Evolutionary conservation across 2,888 invertebrate genomes (phyloP), one percentile per base, ranked within the genome.

Genomic region (Drepanosiphum platanoidis): DNA sequence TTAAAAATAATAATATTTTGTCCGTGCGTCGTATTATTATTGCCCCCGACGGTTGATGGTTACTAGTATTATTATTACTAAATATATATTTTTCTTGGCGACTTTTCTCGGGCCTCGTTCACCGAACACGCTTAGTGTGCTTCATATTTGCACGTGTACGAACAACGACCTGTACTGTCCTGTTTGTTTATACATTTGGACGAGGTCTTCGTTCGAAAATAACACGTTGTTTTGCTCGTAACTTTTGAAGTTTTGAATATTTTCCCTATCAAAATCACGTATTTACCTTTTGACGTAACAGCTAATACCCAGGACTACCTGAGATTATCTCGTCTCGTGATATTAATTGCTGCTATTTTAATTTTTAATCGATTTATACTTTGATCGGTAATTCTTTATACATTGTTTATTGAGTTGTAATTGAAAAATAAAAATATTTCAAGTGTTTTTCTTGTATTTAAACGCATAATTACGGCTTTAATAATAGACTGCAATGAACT

Each of bases 361-460:
- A 52, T 52, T 52, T 52, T 7, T 39, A 52, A 42, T 72, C 71
- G 30, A 9, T n/a, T 72, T 27, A 18, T 72, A 15, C 15, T 71
- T 15, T 7, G 36, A 71, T 71, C 36, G 42, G 27, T 42, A 42
- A 18, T n/a, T 71, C 52, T 52, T n/a, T n/a, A n/a, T 52, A 22
- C 52, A 52, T 22, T 15, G 52, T 52, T 52, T 18, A 22, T 52
- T 52, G 22, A 52, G 15, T 22, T 22, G 3, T 22, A 2, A 27
- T 71, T 71, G 27, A n/a, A 71, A 71, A 71, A 71, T 71, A 36
- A 71, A 71, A 22, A 15, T 13, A 22, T 52, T 27, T 71, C 15
- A 42, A 71, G 71, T 72, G 42, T 72, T 72, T 46, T 30, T 72
- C 9, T 72, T 30, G 42, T 30, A 9, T 42, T 72, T 30, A 30